phyloP scores from a whole-genome alignment of 1,140 invertebrate genomes.

The Ruditapes philippinarum region DNA sequence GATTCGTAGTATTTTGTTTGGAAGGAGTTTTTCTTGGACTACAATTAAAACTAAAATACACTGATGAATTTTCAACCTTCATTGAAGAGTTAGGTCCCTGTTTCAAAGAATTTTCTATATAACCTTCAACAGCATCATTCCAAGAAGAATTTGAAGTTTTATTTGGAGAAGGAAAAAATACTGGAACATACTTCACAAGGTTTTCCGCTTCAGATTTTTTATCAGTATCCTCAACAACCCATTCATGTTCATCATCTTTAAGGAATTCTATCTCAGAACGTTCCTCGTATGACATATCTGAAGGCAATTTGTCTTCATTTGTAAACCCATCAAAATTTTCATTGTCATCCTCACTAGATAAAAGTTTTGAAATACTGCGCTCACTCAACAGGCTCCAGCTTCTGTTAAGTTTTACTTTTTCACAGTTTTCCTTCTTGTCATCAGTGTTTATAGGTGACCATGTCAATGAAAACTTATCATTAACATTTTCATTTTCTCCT shows the following conservation, averaged over 20 bases:
- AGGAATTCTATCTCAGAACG: conserved; percentile 67
- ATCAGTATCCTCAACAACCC: conserved; percentile 61
- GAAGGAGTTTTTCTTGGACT: conserved; percentile 39
- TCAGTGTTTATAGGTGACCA: conserved; percentile 9
- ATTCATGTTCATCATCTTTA: conserved; percentile 67
- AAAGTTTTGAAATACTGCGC: conserved; percentile 67
- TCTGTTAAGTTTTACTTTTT: conserved; percentile 67
- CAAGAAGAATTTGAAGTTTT: conserved; percentile 73
- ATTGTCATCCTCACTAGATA: conserved; percentile 64
- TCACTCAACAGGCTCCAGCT: conserved; percentile 73
- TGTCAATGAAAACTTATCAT: neutral
- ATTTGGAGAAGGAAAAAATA: conserved; percentile 68
- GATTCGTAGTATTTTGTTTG: neutral
- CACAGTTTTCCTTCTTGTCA: conserved; percentile 11
- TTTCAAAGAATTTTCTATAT: conserved; percentile 62
- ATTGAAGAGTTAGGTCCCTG: conserved; percentile 20
- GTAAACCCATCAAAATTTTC: conserved; percentile 69
- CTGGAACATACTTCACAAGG: conserved; percentile 13
- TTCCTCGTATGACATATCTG: conserved; percentile 70
- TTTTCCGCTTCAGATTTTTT: conserved; percentile 39
- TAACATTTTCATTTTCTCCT: neutral
- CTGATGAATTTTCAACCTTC: neutral
- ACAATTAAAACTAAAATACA: conserved; percentile 24
- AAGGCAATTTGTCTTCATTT: conserved; percentile 58
- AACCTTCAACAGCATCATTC: conserved; percentile 70